These are phyloP conservation scores for Aspidapion aeneum DNA, from an alignment of 2,888 invertebrate species.

Conservation along the genomic window DNA sequence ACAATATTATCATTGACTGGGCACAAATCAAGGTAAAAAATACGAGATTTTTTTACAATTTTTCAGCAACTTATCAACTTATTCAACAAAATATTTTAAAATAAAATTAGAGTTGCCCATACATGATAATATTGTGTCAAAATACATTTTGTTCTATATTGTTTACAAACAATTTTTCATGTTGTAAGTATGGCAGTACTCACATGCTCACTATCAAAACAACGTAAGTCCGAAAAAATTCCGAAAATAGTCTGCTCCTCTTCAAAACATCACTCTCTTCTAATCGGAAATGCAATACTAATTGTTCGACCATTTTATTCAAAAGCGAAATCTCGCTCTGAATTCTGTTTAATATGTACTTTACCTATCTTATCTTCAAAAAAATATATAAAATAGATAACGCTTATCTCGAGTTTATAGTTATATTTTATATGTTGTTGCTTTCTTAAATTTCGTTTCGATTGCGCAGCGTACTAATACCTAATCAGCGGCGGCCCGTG, in stretches of 20 bases:
- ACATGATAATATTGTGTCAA: too few relatives aligned
- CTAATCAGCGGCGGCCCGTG: background rate
- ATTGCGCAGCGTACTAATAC: background rate
- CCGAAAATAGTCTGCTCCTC: background rate
- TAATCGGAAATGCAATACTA: background rate
- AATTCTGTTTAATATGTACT: slow-evolving; percentile 13
- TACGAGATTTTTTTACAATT: too few relatives aligned
- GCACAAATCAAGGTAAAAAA: too few relatives aligned
- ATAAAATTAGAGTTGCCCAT: too few relatives aligned
- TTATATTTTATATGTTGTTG: background rate
- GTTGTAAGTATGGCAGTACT: too few relatives aligned
- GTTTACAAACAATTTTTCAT: too few relatives aligned
- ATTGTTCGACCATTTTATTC: background rate
- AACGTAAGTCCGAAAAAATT: background rate
- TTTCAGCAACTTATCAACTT: too few relatives aligned
- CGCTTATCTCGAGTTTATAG: slow-evolving; percentile 4
- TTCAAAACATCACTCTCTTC: too few relatives aligned
- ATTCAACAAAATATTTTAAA: too few relatives aligned
- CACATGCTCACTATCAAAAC: too few relatives aligned
- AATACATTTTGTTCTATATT: too few relatives aligned
- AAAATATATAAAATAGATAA: slow-evolving; percentile 14
- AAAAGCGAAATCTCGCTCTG: slow-evolving; percentile 5
- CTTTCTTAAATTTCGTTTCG: background rate
- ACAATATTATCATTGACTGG: too few relatives aligned
- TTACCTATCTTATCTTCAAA: slow-evolving; percentile 23